phyloP scores from a whole-genome alignment of 2,888 invertebrate genomes.

The Scelioninae gen. 1 region DNA sequence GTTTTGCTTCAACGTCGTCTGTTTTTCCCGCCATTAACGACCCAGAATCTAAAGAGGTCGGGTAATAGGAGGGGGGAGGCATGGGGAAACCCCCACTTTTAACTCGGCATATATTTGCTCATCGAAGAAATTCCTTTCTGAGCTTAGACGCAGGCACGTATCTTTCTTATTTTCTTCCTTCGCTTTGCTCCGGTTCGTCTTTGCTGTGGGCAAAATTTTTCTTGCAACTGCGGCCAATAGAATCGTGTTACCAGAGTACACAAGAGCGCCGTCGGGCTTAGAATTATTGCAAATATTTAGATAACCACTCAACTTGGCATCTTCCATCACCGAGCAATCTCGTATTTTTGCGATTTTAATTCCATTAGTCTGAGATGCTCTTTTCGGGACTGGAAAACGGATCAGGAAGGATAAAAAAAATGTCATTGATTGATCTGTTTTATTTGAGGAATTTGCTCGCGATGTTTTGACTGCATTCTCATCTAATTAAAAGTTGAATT shows the following conservation, averaged over 20 bases:
- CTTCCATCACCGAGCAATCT: slow-evolving; percentile 47
- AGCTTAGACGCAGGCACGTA: slow-evolving; percentile 32
- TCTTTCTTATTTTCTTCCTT: slow-evolving; percentile 37
- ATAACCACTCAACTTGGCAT: slow-evolving; percentile 48
- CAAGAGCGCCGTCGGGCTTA: slow-evolving; percentile 57
- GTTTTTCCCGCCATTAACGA: slow-evolving; percentile 79
- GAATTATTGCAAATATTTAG: slow-evolving; percentile 70
- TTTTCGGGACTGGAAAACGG: slow-evolving; percentile 3
- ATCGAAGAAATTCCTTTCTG: slow-evolving; percentile 61
- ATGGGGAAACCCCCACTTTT: background rate
- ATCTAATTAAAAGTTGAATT: no score
- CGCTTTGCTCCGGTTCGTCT: slow-evolving; percentile 38
- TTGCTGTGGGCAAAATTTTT: slow-evolving; percentile 58
- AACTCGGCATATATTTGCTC: slow-evolving; percentile 48
- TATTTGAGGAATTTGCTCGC: no score
- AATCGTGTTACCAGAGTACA: slow-evolving; percentile 63
- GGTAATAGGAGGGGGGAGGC: no score
- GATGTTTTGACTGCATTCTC: background rate
- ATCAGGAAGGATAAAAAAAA: background rate
- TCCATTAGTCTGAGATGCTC: slow-evolving; percentile 37
- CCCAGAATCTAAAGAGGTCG: slow-evolving; percentile 28
- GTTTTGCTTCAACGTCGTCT: slow-evolving; percentile 76
- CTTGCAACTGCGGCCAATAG: slow-evolving; percentile 51
- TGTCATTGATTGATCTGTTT: background rate
- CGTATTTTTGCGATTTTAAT: slow-evolving; percentile 59